Evolutionary conservation across 2,113 vertebrate genomes (phyloP).

Genomic region (Heliornis fulica): DNA sequence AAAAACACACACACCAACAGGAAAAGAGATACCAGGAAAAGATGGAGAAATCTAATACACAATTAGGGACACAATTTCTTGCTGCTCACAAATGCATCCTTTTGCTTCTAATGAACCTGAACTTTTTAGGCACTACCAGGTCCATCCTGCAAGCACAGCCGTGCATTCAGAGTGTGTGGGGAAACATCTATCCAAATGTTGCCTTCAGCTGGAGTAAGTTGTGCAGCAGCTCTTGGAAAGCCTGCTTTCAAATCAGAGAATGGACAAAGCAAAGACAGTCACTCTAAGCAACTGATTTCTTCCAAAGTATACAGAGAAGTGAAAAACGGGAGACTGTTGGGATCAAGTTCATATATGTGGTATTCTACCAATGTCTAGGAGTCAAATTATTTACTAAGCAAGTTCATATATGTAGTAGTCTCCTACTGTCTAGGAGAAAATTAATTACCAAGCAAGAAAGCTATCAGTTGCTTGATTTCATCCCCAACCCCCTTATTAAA

Average conservation of each 20-base stretch:
- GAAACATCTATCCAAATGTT: neutral
- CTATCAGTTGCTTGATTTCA: neutral
- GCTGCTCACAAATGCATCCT: neutral
- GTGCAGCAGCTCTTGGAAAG: neutral
- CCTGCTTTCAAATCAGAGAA: neutral
- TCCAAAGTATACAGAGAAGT: neutral
- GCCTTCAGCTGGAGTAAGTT: neutral
- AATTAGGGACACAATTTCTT: neutral
- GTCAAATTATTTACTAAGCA: too few species aligned
- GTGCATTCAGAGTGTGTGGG: accelerated
- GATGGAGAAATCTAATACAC: neutral
- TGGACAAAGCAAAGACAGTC: neutral
- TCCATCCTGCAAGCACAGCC: neutral
- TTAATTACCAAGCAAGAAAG: neutral
- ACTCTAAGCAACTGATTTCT: neutral
- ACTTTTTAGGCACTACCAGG: neutral
- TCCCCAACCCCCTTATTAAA: too few species aligned
- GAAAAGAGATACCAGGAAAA: neutral
- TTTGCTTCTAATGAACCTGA: neutral
- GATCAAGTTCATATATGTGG: neutral
- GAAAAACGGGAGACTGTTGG: neutral
- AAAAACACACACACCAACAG: accelerated
- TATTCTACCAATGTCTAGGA: neutral
- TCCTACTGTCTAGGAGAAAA: neutral
- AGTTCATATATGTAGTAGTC: neutral